Conservation (phyloP, 2,797 vertebrate genomes). For the Thripadectes ignobilis region DNA sequence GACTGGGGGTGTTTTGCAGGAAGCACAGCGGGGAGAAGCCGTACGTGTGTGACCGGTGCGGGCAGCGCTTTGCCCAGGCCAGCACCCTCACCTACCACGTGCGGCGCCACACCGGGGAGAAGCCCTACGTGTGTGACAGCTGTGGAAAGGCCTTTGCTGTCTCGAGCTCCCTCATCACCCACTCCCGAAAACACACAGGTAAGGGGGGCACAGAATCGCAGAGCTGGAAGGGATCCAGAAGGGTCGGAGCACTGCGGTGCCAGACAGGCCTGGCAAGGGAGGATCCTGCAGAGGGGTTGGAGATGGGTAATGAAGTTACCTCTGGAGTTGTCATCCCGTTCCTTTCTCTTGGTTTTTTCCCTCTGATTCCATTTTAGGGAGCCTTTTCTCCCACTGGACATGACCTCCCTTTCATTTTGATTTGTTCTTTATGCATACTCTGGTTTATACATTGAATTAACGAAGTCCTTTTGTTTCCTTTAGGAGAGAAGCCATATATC, state of each 20-base stretch:
- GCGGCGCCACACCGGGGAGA: slow-evolving; percentile 95
- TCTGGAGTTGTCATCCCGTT: background rate
- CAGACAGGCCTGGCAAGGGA: background rate
- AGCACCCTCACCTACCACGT: slow-evolving; percentile 97
- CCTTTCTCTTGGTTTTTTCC: fast-evolving
- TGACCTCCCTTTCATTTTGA: background rate
- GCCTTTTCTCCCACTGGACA: fast-evolving
- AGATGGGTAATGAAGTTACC: background rate
- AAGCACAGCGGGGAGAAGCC: slow-evolving; percentile 97
- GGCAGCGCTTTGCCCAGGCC: slow-evolving; percentile 95
- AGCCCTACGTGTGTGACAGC: slow-evolving; percentile 95
- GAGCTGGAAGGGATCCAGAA: background rate
- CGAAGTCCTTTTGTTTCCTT: slow-evolving; percentile 55
- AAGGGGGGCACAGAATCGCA: background rate
- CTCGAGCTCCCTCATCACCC: slow-evolving; percentile 96
- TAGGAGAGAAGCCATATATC: slow-evolving; percentile 96
- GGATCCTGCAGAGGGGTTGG: background rate
- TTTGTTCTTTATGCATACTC: background rate
- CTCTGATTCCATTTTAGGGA: background rate
- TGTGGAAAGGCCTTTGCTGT: slow-evolving; percentile 97
- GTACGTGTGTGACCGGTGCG: slow-evolving; percentile 93
- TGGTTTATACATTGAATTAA: background rate
- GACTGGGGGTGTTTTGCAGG: slow-evolving; percentile 53
- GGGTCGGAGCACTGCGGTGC: background rate
- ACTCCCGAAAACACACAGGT: slow-evolving; percentile 96